Evolutionary conservation across 2,888 invertebrate genomes (phyloP).

Genomic region (Halictus ligatus): DNA sequence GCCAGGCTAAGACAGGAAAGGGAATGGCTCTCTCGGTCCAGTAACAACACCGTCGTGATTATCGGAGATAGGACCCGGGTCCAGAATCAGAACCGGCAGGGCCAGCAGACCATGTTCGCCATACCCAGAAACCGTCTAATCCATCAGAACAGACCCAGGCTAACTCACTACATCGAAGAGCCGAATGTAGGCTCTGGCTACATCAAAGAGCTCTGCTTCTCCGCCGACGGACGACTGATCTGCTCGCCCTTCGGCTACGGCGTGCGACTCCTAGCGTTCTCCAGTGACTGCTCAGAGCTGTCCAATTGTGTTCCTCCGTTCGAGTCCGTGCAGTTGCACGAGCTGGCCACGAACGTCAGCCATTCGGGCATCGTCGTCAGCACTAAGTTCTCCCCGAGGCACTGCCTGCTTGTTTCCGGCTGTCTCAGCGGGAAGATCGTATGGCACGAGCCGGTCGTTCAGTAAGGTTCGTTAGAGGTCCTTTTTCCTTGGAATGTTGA

Average conservation of each 20-base stretch:
- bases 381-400: slow-evolving; percentile 95
- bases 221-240: slow-evolving; percentile 94
- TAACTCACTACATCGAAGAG: slow-evolving; percentile 94
- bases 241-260: slow-evolving; percentile 96
- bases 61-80: slow-evolving; percentile 79
- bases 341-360: slow-evolving; percentile 89
- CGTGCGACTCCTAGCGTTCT: slow-evolving; percentile 93
- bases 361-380: slow-evolving; percentile 94
- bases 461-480: slow-evolving; percentile 57
- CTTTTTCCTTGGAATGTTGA: slow-evolving; percentile 8
- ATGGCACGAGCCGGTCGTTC: slow-evolving; percentile 92
- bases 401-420: slow-evolving; percentile 95
- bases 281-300: slow-evolving; percentile 91
- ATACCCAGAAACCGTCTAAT: slow-evolving; percentile 85
- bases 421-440: slow-evolving; percentile 95
- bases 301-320: slow-evolving; percentile 88
- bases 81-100: slow-evolving; percentile 76
- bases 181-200: slow-evolving; percentile 95
- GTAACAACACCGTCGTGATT: slow-evolving; percentile 81
- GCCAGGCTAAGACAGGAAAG: slow-evolving; percentile 86
- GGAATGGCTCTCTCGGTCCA: slow-evolving; percentile 71
- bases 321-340: slow-evolving; percentile 86
- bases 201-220: slow-evolving; percentile 96
- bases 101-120: slow-evolving; percentile 79
- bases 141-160: slow-evolving; percentile 90